phyloP scores from a whole-genome alignment of 2,113 vertebrate genomes.

The Myanophis thanlyinensis region DNA sequence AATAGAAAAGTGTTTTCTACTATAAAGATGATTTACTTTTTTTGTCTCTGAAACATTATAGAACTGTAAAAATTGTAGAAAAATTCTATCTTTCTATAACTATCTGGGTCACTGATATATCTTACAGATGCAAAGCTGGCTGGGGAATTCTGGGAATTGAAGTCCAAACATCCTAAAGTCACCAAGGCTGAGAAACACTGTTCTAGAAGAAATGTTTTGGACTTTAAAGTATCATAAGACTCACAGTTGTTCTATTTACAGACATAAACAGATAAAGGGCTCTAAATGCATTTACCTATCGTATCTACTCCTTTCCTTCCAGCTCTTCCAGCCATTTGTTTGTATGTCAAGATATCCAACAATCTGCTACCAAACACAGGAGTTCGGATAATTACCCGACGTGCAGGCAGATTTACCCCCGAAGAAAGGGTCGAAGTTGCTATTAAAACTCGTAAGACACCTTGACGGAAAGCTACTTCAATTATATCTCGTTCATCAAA shows the following conservation, averaged over 20 bases:
- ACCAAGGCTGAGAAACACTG: too few relatives aligned
- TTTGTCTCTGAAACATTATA: background rate
- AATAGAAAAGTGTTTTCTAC: background rate
- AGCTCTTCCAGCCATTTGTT: constrained; percentile 95
- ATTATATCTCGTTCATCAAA: constrained; percentile 94
- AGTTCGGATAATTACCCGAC: constrained; percentile 90
- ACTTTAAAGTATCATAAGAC: background rate
- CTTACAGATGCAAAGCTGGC: too few relatives aligned
- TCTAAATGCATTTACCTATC: constrained; percentile 69
- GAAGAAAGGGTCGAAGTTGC: constrained; percentile 97
- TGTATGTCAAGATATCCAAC: constrained; percentile 90
- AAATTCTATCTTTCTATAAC: background rate
- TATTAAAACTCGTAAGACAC: constrained; percentile 81
- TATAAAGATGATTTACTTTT: background rate
- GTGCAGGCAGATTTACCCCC: constrained; percentile 95
- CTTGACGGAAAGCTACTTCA: constrained; percentile 90
- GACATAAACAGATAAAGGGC: background rate
- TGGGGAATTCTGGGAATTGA: too few relatives aligned
- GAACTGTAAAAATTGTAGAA: background rate
- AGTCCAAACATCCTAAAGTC: too few relatives aligned
- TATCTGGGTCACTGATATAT: background rate
- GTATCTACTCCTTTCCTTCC: constrained; percentile 95
- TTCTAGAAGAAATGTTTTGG: background rate
- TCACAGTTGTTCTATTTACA: background rate
- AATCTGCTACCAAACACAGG: constrained; percentile 85